A percentile compares a stretch with the other conserved stretches of the same genome.
These are phyloP conservation scores for Diachasmimorpha longicaudata DNA, from an alignment of 1,140 invertebrate species.

Conservation along the genomic window DNA sequence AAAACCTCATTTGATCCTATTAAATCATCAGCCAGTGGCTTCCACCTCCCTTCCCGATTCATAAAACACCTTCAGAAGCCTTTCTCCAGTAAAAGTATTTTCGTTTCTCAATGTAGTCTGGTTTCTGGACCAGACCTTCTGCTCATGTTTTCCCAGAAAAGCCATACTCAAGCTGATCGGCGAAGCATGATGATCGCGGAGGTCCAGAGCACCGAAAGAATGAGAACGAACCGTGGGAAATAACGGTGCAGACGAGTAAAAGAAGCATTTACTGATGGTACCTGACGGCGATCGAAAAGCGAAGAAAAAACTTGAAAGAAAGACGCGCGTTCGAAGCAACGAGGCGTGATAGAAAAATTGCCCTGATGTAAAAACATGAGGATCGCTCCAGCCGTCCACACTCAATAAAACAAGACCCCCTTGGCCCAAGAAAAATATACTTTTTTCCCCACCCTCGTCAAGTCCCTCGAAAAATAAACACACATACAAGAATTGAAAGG, in stretches of 20 bases:
- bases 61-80: not conserved
- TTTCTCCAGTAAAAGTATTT: not conserved
- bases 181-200: conserved; percentile 23
- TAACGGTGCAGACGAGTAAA: conserved; percentile 10
- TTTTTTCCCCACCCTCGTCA: conserved; percentile 10
- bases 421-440: conserved; percentile 35
- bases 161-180: conserved; percentile 16
- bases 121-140: not conserved
- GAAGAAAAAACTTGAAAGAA: conserved; percentile 5
- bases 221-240: conserved; percentile 19
- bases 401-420: conserved; percentile 56
- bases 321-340: conserved; percentile 45
- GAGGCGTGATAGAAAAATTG: conserved; percentile 62
- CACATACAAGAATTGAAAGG: conserved; percentile 13
- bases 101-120: not conserved
- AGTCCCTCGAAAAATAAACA: conserved; percentile 36
- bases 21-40: not conserved
- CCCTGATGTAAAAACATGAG: conserved; percentile 65
- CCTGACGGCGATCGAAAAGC: not conserved
- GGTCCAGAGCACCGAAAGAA: conserved; percentile 4
- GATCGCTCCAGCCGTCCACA: conserved; percentile 52
- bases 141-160: not conserved
- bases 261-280: not conserved
- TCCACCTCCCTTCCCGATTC: not conserved
- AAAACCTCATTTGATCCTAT: not conserved